Percentiles rank a stretch among this genome's conserved stretches.
Conservation (phyloP, 2,113 vertebrate species). For the Cercocebus atys region DNA sequence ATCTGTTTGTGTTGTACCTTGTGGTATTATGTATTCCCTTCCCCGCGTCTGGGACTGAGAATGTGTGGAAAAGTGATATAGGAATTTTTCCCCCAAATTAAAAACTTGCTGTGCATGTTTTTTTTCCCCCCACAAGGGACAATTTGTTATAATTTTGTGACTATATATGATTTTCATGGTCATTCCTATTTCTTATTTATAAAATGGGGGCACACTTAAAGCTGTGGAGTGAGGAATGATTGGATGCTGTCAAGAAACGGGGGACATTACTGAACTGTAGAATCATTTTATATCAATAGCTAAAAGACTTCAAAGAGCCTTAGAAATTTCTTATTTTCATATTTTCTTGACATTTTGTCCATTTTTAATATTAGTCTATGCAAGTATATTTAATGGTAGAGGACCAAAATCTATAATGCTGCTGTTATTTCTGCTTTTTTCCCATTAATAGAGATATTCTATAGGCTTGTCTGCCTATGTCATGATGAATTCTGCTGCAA, state of each 20-base stretch:
- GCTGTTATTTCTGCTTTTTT: neutral
- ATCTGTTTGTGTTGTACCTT: neutral
- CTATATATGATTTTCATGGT: neutral
- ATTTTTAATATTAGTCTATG: neutral
- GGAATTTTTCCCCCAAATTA: neutral
- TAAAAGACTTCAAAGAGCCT: neutral
- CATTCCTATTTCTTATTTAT: neutral
- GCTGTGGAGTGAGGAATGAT: no score
- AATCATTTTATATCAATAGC: conserved; percentile 4
- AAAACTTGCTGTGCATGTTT: neutral
- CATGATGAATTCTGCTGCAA: neutral
- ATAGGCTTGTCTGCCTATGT: neutral
- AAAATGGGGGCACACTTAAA: neutral
- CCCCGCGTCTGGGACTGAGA: neutral
- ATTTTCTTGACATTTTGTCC: neutral
- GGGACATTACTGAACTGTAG: neutral
- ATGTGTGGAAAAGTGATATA: neutral
- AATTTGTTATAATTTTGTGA: neutral
- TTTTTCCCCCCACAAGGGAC: neutral
- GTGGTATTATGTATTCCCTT: neutral
- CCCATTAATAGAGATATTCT: neutral
- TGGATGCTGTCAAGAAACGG: no score
- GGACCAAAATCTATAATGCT: neutral
- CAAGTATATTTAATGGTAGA: neutral
- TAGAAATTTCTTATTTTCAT: neutral